Base-by-base conservation (phyloP, 2,888 invertebrate genomes). In the Caenorhabditis uteleia region DNA sequence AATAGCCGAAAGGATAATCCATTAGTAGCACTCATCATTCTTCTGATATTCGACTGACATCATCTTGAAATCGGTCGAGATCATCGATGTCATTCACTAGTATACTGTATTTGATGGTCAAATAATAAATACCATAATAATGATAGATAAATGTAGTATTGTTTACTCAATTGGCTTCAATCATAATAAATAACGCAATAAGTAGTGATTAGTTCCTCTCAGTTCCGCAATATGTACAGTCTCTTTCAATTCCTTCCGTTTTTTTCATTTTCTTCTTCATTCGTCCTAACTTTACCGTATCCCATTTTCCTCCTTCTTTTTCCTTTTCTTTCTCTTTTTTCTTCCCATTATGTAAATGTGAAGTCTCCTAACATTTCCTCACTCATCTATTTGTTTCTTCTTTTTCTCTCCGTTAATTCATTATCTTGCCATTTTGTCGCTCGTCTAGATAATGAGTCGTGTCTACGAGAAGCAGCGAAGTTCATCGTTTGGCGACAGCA, bases 401-500 rank as follows among this genome's bases (percentile, higher is more conserved):
- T 34, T 7, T 25, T 29, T 38, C 29, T 29, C 36, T 36, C 10
- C 39, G 29, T 26, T 39, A 23, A 14, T 25, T 45, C 38, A 36
- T 40, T 44, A 23, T 51, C 20, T 25, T 38, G 10, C 25, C 18
- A 27, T 45, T 33, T 33, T 8, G n/a, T 48, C 38, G 26, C 38
- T 33, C 25, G 34, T 33, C 16, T 33, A 18, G 25, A 48, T 26
- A 23, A 40, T 40, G 40, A 23, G 23, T 18, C 12, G 40, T 25
- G 40, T 64, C 31, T 58, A 54, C 59, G 59, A 55, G 40, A 65
- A 65, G 34, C 50, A 48, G 36, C 54, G 65, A 48, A 65, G 65
- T 48, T 65, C 65, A 25, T 65, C 65, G 27, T 65, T 58, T 43
- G 65, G 65, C 38, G 65, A 65, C 45, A 49, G 36, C 54, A 31